Base-by-base conservation (phyloP, 2,797 vertebrate genomes). In the Protosalanx chinensis region DNA sequence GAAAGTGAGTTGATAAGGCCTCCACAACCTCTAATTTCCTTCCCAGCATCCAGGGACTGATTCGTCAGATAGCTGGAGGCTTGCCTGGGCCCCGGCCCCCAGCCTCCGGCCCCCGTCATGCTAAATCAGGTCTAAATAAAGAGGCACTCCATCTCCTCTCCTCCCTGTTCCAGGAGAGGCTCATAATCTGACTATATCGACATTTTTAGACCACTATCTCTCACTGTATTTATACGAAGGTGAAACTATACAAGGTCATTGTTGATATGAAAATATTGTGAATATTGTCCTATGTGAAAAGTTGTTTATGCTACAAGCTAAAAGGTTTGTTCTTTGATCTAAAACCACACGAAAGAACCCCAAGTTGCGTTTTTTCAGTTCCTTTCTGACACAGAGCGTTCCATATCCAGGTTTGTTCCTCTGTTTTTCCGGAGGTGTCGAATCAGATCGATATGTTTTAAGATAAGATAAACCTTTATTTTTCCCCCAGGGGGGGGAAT, bases 51-150 rank as follows among this genome's bases (percentile, higher is more conserved):
- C 8, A 46, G 27, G n/a, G 15, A 32, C 65, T 72, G 53, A 67
- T 72, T 57, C 32, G 64, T 72, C 71, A 67, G 35, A 41, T 67
- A 72, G 64, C 64, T 65, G 32, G 51, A 56, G 53, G 49, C 46
- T 20, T 20, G 18, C 63, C 2, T 20, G n/a, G 35, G 8, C 41
- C 41, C 41, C 41, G 0, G 37, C 7, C 37, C 12, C 37, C 37
- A 2, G 37, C 41, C 41, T 12, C 41, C 41, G 3, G 41, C 7
- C 10, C 8, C 41, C 2, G 20, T 41, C 64, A 27, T 20, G 41
- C 23, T 66, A 66, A 66, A 66, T 66, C 32, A 72, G 70, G 62
- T 12, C 63, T 65, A 32, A 58, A 64, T 37, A 27, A 37, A 66
- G 6, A 49, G 41, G 15, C 64, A 67, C 1, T 12, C n/a, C 32